Evolutionary conservation across 2,797 vertebrate genomes (phyloP).

Genomic region (Apogon hyalosoma): DNA sequence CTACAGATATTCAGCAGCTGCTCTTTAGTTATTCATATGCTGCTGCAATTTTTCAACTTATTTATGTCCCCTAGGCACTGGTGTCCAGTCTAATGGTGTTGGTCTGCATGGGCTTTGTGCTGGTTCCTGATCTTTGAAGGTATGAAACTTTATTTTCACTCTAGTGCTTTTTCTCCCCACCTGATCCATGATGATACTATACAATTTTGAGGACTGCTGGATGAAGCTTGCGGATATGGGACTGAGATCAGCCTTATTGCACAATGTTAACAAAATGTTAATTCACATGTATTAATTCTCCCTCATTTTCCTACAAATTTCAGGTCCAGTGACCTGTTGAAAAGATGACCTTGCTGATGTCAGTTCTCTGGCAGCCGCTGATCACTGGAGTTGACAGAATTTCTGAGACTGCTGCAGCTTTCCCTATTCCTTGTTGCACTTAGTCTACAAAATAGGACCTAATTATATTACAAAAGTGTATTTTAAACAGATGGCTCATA

Average conservation of each 20-base stretch:
- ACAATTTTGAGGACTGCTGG: constrained; percentile 85
- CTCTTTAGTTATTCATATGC: not conserved
- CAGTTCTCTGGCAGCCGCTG: not conserved
- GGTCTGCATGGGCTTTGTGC: rapidly evolving
- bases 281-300: not conserved
- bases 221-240: constrained; percentile 99
- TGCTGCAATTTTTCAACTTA: not conserved
- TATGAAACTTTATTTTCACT: not conserved
- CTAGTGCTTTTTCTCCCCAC: rapidly evolving
- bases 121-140: constrained; percentile 12
- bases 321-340: constrained; percentile 16
- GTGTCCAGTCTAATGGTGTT: rapidly evolving
- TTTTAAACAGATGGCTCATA: too few relatives aligned
- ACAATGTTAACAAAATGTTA: rapidly evolving
- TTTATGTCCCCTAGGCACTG: not conserved
- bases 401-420: not conserved
- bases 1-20: constrained; percentile 69
- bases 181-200: constrained; percentile 90
- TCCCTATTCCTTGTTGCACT: not conserved
- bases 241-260: constrained; percentile 87
- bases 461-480: too few relatives aligned
- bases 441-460: not conserved
- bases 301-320: not conserved
- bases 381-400: constrained; percentile 1
- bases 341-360: too few relatives aligned